Evolutionary conservation across 2,113 vertebrate genomes (phyloP).

Genomic region (Pleuronectes platessa): DNA sequence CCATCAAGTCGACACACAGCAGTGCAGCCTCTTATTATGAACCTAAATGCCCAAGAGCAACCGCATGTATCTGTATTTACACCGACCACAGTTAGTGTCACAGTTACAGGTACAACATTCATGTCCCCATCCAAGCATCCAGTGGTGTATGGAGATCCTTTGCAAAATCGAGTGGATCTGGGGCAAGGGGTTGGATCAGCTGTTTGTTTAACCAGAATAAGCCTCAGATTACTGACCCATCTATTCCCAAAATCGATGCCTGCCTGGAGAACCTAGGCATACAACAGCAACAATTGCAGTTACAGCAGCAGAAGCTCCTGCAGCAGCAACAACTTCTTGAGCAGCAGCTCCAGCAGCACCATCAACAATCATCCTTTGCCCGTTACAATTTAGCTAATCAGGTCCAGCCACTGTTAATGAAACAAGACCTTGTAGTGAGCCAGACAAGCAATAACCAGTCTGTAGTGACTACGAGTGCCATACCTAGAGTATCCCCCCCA

Average conservation of each 20-base stretch:
- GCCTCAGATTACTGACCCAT: slow-evolving; percentile 79
- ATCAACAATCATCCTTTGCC: slow-evolving; percentile 89
- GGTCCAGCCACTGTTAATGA: slow-evolving; percentile 83
- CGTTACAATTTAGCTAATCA: slow-evolving; percentile 92
- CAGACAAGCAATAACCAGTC: slow-evolving; percentile 84
- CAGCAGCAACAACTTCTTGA: slow-evolving; percentile 86
- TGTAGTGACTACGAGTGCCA: slow-evolving; percentile 75
- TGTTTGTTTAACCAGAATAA: slow-evolving; percentile 93
- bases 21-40: slow-evolving; percentile 96
- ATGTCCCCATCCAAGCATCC: slow-evolving; percentile 91
- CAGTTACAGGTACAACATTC: slow-evolving; percentile 90
- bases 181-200: slow-evolving; percentile 92
- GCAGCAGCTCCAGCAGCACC: slow-evolving; percentile 85
- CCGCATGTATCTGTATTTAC: slow-evolving; percentile 86
- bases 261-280: slow-evolving; percentile 86
- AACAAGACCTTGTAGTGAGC: slow-evolving; percentile 89
- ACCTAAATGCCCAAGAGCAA: slow-evolving; percentile 95
- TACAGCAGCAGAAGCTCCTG: slow-evolving; percentile 84
- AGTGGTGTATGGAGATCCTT: slow-evolving; percentile 93
- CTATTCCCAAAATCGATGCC: slow-evolving; percentile 84
- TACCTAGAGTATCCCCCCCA: slow-evolving; percentile 84
- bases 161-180: slow-evolving; percentile 93
- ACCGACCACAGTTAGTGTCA: slow-evolving; percentile 89
- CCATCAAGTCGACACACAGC: slow-evolving; percentile 87
- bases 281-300: slow-evolving; percentile 84